Percentiles rank a stretch among this genome's conserved stretches.
phyloP scores from a whole-genome alignment of 2,888 invertebrate genomes.

The Sthenelais limicola region DNA sequence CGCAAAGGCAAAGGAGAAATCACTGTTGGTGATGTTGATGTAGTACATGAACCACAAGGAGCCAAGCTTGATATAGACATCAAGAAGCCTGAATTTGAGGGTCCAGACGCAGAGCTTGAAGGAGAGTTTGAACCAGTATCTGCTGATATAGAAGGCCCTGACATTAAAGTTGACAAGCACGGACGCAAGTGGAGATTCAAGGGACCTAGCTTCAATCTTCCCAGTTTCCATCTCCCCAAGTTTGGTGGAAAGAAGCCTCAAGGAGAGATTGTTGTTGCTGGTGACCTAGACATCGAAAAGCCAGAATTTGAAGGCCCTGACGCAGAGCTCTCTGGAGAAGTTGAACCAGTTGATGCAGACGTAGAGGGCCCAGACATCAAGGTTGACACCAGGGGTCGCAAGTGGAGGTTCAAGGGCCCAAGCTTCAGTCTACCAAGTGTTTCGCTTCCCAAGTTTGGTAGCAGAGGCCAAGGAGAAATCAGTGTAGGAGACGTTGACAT shows the following conservation, averaged over 20 bases:
- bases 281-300: constrained; percentile 30
- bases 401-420: constrained; percentile 29
- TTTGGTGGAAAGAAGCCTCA: constrained; percentile 18
- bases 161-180: constrained; percentile 6
- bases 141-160: constrained; percentile 27
- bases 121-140: constrained; percentile 34
- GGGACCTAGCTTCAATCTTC: constrained; percentile 26
- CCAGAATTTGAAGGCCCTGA: no score
- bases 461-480: constrained; percentile 10
- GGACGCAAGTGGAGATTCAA: constrained; percentile 24
- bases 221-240: constrained; percentile 13
- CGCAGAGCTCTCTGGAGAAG: no score
- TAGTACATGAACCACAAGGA: constrained; percentile 17
- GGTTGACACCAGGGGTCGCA: not conserved
- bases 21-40: constrained; percentile 4
- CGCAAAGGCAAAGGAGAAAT: constrained; percentile 9
- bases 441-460: constrained; percentile 10
- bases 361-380: constrained; percentile 20
- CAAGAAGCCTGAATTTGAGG: constrained; percentile 17
- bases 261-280: constrained; percentile 27
- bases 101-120: constrained; percentile 7
- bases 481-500: constrained; percentile 23
- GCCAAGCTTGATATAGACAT: not conserved
- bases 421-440: no score
- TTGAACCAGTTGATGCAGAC: no score